Evolutionary conservation across 2,113 vertebrate genomes (phyloP).

Genomic region (Coracopsis vasa): DNA sequence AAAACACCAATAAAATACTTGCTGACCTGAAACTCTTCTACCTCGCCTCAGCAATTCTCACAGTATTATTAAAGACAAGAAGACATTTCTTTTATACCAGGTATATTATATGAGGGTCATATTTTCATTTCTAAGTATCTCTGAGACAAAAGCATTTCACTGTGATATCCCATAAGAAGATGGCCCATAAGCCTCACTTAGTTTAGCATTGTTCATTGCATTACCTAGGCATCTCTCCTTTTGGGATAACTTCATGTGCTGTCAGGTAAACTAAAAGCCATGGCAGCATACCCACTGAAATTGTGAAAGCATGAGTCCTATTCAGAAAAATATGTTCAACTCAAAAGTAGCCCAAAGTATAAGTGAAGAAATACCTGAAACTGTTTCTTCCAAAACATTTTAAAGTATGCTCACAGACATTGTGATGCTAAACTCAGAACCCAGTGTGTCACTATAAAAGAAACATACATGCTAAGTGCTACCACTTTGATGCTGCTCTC

Average conservation of each 20-base stretch:
- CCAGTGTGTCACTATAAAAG: neutral
- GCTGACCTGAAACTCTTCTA: neutral
- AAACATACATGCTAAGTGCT: neutral
- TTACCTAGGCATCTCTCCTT: neutral
- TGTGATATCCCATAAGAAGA: neutral
- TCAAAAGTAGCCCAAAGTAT: neutral
- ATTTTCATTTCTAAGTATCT: neutral
- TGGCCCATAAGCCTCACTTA: neutral
- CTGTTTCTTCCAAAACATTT: neutral
- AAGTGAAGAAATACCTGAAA: neutral
- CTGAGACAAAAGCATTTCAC: neutral
- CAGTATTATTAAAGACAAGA: neutral
- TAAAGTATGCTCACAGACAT: neutral
- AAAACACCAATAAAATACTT: neutral
- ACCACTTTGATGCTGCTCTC: neutral
- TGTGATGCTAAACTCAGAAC: neutral
- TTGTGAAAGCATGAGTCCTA: neutral
- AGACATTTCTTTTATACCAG: neutral
- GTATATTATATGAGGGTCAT: neutral
- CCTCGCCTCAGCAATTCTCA: neutral
- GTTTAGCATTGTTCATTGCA: neutral
- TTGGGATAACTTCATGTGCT: neutral
- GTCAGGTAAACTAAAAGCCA: neutral
- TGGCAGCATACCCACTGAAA: neutral
- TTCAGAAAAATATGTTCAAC: neutral